Conservation (phyloP, 1,140 invertebrate genomes). For the Gonioctena quinquepunctata region DNA sequence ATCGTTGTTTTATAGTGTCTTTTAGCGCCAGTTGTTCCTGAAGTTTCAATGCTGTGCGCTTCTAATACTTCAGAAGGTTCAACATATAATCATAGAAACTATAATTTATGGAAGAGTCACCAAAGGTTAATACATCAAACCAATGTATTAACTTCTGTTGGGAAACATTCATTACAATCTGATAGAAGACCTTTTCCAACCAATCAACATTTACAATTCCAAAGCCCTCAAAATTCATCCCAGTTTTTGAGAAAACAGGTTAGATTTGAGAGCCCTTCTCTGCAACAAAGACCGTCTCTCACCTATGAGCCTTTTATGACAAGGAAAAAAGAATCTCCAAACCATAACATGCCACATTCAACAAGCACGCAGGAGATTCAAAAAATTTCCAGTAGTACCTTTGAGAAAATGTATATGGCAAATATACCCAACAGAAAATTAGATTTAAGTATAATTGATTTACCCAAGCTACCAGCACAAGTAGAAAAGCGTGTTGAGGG, state of each 20-base stretch:
- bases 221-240: conserved; percentile 5
- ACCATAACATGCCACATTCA: conserved; percentile 1
- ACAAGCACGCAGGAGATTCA: conserved; percentile 2
- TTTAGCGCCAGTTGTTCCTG: conserved; percentile 40
- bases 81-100: conserved; percentile 31
- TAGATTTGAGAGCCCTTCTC: conserved; percentile 33
- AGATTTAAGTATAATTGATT: conserved; percentile 51
- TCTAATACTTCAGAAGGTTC: conserved; percentile 3
- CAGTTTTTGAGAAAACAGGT: conserved; percentile 38
- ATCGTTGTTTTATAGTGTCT: conserved; percentile 34
- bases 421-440: conserved; percentile 50
- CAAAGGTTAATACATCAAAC: not conserved
- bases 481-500: not conserved
- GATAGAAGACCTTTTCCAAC: not conserved
- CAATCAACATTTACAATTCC: conserved; percentile 1
- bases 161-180: conserved; percentile 10
- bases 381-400: conserved; percentile 23
- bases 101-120: conserved; percentile 43
- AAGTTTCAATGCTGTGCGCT: conserved; percentile 41
- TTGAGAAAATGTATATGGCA: conserved; percentile 50
- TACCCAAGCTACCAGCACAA: conserved; percentile 7
- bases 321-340: conserved; percentile 2
- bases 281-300: conserved; percentile 20
- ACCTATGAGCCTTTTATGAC: conserved; percentile 1
- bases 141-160: not conserved